Conservation (phyloP, 1,140 invertebrate species). For the Hetaerina americana region DNA sequence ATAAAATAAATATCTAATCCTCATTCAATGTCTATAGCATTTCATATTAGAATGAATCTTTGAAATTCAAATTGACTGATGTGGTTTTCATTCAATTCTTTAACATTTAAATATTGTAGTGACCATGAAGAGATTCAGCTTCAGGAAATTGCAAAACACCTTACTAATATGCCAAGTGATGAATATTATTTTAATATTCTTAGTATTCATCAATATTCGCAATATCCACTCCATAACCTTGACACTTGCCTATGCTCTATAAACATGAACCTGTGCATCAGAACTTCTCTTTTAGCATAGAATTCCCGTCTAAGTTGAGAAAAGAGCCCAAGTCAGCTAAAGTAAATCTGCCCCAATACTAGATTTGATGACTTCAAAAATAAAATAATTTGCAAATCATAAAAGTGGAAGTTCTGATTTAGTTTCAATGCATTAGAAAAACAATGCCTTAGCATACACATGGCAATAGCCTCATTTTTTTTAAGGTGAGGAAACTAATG, state of each 20-base stretch:
- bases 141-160: no score
- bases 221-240: neutral
- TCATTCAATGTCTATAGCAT: no score
- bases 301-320: neutral
- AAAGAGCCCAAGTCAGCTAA: neutral
- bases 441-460: neutral
- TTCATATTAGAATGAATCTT: no score
- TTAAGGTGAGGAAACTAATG: neutral
- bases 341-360: neutral
- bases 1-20: no score
- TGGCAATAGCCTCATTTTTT: constrained; percentile 4
- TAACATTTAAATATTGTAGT: no score
- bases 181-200: no score
- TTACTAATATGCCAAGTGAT: no score
- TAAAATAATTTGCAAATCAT: neutral
- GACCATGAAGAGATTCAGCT: no score
- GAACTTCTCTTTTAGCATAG: constrained; percentile 1
- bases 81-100: no score
- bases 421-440: neutral
- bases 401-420: constrained; percentile 7
- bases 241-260: neutral
- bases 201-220: no score
- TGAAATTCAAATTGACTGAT: no score
- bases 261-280: neutral
- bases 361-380: neutral